Conservation (phyloP, 1,140 invertebrate species). For the Phymastichus coffea region DNA sequence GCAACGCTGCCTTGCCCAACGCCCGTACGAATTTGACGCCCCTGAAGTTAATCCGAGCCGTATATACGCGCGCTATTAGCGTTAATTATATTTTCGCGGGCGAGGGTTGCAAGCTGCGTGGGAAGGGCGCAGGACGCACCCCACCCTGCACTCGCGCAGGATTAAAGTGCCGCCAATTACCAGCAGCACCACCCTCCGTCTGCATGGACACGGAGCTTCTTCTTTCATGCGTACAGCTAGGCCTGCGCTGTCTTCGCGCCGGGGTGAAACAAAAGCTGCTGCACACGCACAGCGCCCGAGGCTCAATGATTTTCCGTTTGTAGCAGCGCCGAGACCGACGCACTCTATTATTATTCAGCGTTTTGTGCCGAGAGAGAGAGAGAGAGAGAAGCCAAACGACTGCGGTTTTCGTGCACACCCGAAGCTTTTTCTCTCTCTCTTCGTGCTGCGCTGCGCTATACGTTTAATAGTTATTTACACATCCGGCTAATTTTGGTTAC, state of each 20-base stretch:
- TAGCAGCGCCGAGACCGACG: too few species aligned
- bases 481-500: too few species aligned
- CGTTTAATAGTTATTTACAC: too few species aligned
- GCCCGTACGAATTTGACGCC: slow-evolving; percentile 26
- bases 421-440: too few species aligned
- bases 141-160: slow-evolving; percentile 47
- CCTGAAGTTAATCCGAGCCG: slow-evolving; percentile 55
- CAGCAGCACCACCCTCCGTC: slow-evolving; percentile 65
- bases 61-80: slow-evolving; percentile 57
- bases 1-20: too few species aligned
- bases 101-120: slow-evolving; percentile 38
- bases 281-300: too few species aligned
- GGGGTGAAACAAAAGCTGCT: not conserved
- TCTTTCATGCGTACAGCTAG: slow-evolving; percentile 24
- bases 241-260: slow-evolving; percentile 1
- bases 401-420: too few species aligned
- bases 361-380: too few species aligned
- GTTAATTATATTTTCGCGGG: slow-evolving; percentile 58
- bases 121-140: slow-evolving; percentile 37
- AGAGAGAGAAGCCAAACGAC: too few species aligned
- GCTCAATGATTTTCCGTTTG: too few species aligned
- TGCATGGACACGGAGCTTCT: slow-evolving; percentile 26
- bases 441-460: too few species aligned
- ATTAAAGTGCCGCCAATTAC: slow-evolving; percentile 72
- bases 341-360: too few species aligned